phyloP scores from a whole-genome alignment of 1,140 invertebrate species.

The Thrips palmi region DNA sequence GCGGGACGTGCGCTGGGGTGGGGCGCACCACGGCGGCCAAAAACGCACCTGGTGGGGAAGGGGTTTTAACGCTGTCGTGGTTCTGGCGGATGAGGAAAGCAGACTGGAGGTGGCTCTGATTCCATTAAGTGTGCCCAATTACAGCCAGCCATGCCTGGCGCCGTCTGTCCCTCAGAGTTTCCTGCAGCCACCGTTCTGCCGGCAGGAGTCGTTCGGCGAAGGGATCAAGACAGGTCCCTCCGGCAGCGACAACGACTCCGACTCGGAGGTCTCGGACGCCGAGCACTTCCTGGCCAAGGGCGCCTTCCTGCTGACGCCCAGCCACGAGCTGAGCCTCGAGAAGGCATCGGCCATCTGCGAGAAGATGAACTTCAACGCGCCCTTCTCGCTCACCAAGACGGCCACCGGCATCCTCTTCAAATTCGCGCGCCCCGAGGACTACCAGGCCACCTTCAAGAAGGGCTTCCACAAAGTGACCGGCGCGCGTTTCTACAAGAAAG shows the following conservation, averaged over 20 bases:
- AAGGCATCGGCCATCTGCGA: slow-evolving; percentile 68
- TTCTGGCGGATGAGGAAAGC: too few species aligned
- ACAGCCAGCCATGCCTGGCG: too few species aligned
- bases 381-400: slow-evolving; percentile 66
- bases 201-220: too few species aligned
- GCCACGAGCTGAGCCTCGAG: slow-evolving; percentile 63
- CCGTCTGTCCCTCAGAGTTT: too few species aligned
- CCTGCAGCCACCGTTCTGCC: too few species aligned
- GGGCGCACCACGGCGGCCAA: too few species aligned
- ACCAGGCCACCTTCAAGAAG: slow-evolving; percentile 65
- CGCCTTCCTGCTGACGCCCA: slow-evolving; percentile 65
- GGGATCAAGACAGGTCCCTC: too few species aligned
- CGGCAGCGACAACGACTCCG: slow-evolving; percentile 16
- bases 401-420: slow-evolving; percentile 75
- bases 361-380: slow-evolving; percentile 69
- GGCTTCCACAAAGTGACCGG: slow-evolving; percentile 69
- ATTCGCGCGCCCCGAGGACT: slow-evolving; percentile 67
- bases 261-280: slow-evolving; percentile 16
- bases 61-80: too few species aligned
- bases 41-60: too few species aligned
- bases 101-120: too few species aligned
- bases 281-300: slow-evolving; percentile 29
- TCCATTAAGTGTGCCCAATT: too few species aligned
- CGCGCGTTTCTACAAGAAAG: slow-evolving; percentile 57
- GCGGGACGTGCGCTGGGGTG: too few species aligned